Base-by-base conservation (phyloP, 2,888 invertebrate species). In the Andrena fulva region DNA sequence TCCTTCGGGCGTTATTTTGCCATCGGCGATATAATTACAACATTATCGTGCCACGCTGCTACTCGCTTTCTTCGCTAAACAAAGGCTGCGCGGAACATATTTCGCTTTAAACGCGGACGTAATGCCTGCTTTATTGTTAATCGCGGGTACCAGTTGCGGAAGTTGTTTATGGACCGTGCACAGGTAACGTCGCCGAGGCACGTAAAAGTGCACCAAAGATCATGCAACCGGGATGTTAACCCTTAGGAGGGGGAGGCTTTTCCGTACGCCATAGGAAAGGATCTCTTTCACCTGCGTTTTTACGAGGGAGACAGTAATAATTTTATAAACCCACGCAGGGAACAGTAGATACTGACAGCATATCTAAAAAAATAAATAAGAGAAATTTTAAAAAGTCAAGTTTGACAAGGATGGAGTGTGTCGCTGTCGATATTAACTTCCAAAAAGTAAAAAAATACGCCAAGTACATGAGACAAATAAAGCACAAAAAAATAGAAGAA, bases 71-170 rank as follows among this genome's bases (percentile, higher is more conserved):
- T 10, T 20, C 24, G 31, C 10, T 63, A 63, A 63, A 35, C 20
- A 63, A 35, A n/a, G n/a, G 60, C n/a, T n/a, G 16, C 20, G 33
- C 16, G 29, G 12, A 42, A 31, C 31, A 52, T 35, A 33, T 6
- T 12, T 48, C 12, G 42, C 42, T 29, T 20, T 4, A 29, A 70
- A 24, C 70, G 35, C 20, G 42, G 48, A 60, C 60, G 60, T 10
- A 64, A 72, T 54, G 12, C 10, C 35, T 29, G 35, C 27, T 72
- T 64, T 35, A 72, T 35, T 35, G 72, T 24, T 72, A 54, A 54
- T 54, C 63, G 20, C n/a, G 35, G 16, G 16, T 33, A 20, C 24
- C 31, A 71, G 33, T 35, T 63, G 20, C 52, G 63, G 27, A 63
- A 54, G 33, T 63, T 54, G 35, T 72, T 64, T 35, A 54, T 5